A percentile compares a stretch with the other conserved stretches of the same genome.
phyloP scores from a whole-genome alignment of 2,888 invertebrate genomes.

The Dorcus parallelipipedus region DNA sequence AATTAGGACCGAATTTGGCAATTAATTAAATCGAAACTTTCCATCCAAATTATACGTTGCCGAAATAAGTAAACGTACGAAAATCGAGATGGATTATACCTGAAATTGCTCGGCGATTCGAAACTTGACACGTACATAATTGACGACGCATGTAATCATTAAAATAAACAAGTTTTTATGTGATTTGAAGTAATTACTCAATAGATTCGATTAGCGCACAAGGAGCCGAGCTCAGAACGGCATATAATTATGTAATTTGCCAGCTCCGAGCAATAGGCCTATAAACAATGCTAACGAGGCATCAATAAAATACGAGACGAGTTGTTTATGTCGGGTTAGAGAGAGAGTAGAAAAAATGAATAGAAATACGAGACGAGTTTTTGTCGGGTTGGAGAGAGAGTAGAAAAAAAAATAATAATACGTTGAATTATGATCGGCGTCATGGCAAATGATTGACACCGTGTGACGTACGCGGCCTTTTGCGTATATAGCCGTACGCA shows the following conservation, averaged over 20 bases:
- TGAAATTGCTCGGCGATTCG: no score
- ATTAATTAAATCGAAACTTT: no score
- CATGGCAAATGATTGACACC: conserved; percentile 19
- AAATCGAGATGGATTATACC: no score
- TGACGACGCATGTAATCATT: no score
- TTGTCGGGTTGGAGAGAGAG: conserved; percentile 3
- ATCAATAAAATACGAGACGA: conserved; percentile 11
- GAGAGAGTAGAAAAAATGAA: no score
- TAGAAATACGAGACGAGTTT: conserved; percentile 4
- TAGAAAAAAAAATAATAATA: no score
- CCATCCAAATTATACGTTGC: no score
- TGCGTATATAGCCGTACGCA: conserved; percentile 5
- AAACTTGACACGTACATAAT: no score
- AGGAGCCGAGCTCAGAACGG: not conserved
- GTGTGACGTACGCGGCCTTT: conserved; percentile 15
- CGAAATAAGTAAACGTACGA: no score
- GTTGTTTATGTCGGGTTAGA: conserved; percentile 13
- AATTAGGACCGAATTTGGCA: no score
- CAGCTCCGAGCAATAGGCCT: conserved; percentile 3
- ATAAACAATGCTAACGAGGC: conserved; percentile 17
- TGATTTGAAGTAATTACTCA: no score
- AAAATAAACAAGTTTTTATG: no score
- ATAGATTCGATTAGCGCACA: not conserved
- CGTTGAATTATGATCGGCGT: not conserved
- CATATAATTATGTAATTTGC: conserved; percentile 18